phyloP scores from a whole-genome alignment of 2,888 invertebrate genomes.

The Pristionchus mayeri region DNA sequence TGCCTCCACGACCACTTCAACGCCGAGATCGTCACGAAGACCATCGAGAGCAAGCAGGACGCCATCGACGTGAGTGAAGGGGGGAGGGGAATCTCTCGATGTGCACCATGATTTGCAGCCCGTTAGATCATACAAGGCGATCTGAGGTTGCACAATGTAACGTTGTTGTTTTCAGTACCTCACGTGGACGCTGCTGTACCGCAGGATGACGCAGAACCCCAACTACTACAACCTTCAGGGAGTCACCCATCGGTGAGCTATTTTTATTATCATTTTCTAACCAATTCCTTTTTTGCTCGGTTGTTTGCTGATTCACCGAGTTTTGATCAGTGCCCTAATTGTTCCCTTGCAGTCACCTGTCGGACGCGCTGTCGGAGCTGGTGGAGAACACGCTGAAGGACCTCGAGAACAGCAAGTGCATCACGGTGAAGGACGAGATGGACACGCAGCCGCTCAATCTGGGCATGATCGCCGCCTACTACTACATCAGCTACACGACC shows the following conservation, averaged over 20 bases:
- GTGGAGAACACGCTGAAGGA: slow-evolving; percentile 92
- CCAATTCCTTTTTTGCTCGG: background rate
- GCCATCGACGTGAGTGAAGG: slow-evolving; percentile 85
- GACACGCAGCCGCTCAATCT: slow-evolving; percentile 95
- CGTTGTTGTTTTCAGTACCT: slow-evolving; percentile 82
- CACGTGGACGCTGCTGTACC: slow-evolving; percentile 98
- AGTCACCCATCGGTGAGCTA: slow-evolving; percentile 60
- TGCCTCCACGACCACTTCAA: slow-evolving; percentile 98
- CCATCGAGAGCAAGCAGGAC: slow-evolving; percentile 99
- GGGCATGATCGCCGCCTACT: slow-evolving; percentile 99
- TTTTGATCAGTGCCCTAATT: background rate
- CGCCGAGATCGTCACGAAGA: slow-evolving; percentile 99
- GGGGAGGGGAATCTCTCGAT: background rate
- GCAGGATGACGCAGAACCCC: slow-evolving; percentile 97
- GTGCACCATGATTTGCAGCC: background rate
- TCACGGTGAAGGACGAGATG: slow-evolving; percentile 86
- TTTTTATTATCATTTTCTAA: background rate
- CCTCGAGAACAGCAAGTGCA: slow-evolving; percentile 71
- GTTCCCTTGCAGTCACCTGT: slow-evolving; percentile 85
- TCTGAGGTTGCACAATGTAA: background rate
- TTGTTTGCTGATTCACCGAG: background rate
- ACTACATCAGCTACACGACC: slow-evolving; percentile 99
- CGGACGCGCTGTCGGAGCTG: slow-evolving; percentile 96
- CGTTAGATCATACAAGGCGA: too few relatives aligned
- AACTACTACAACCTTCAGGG: slow-evolving; percentile 97